Percentiles rank a stretch among this genome's conserved stretches.
phyloP scores from a whole-genome alignment of 2,888 invertebrate species.

The Drosophila colorata region DNA sequence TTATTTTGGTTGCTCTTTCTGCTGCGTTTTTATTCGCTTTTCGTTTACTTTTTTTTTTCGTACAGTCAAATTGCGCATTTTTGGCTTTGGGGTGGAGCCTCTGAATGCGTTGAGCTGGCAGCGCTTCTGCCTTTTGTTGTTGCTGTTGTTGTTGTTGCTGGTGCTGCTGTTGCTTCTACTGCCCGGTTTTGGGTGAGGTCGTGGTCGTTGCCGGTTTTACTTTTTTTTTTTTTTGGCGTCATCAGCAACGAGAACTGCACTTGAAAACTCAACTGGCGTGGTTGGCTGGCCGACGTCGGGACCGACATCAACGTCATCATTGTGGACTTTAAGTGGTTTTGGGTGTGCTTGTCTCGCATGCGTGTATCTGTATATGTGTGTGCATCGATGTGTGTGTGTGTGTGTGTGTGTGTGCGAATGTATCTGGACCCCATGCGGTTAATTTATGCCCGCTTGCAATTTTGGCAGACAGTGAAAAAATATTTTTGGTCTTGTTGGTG shows the following conservation, averaged over 20 bases:
- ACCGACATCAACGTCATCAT: slow-evolving; percentile 78
- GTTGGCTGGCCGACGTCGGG: slow-evolving; percentile 46
- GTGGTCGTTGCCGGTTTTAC: slow-evolving; percentile 74
- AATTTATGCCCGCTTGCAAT: slow-evolving; percentile 78
- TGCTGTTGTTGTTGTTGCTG: slow-evolving; percentile 25
- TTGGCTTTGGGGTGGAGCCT: slow-evolving; percentile 80
- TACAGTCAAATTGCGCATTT: slow-evolving; percentile 79
- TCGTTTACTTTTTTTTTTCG: slow-evolving; percentile 62
- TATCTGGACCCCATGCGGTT: slow-evolving; percentile 79
- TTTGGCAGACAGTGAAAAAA: slow-evolving; percentile 80
- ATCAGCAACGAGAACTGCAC: slow-evolving; percentile 73
- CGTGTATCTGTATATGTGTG: slow-evolving; percentile 40
- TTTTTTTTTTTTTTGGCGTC: slow-evolving; percentile 71
- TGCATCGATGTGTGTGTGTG: slow-evolving; percentile 34
- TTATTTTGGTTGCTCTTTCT: slow-evolving; percentile 75
- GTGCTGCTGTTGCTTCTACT: slow-evolving; percentile 28
- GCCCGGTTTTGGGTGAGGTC: slow-evolving; percentile 75
- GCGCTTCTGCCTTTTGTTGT: slow-evolving; percentile 66
- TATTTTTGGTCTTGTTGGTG: slow-evolving; percentile 74
- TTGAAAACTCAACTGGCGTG: slow-evolving; percentile 81
- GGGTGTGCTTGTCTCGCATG: slow-evolving; percentile 73
- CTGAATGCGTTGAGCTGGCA: slow-evolving; percentile 59
- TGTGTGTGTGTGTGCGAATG: slow-evolving; percentile 43
- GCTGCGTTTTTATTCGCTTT: slow-evolving; percentile 69
- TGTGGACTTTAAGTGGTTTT: slow-evolving; percentile 78